These are phyloP conservation scores for Thumatha senex DNA, from an alignment of 2,888 invertebrate species.

Conservation along the genomic window DNA sequence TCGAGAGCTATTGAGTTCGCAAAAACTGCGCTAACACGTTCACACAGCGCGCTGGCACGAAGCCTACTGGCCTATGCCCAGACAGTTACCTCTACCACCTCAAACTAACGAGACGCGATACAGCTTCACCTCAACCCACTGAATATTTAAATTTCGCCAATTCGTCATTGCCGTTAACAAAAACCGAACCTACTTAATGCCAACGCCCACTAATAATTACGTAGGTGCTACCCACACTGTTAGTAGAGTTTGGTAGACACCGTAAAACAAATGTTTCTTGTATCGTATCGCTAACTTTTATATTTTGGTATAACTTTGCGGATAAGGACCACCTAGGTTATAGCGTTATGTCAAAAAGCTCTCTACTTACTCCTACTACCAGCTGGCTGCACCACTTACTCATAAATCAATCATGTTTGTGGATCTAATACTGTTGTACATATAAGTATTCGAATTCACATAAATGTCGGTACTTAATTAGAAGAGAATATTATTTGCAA, in stretches of 20 bases:
- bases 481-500: background rate
- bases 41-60: slow-evolving; percentile 57
- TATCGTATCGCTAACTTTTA: slow-evolving; percentile 9
- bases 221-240: slow-evolving; percentile 62
- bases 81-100: slow-evolving; percentile 27
- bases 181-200: slow-evolving; percentile 72
- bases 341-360: too few species aligned
- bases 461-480: background rate
- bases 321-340: background rate
- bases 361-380: too few species aligned
- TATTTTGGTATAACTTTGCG: background rate
- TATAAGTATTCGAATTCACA: too few species aligned
- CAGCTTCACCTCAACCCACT: slow-evolving; percentile 56
- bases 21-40: slow-evolving; percentile 58
- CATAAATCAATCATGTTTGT: slow-evolving; percentile 15
- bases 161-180: slow-evolving; percentile 73
- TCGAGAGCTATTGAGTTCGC: slow-evolving; percentile 58
- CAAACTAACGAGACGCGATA: slow-evolving; percentile 44
- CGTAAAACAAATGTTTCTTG: slow-evolving; percentile 37
- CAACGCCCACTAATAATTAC: slow-evolving; percentile 68
- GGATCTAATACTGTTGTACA: slow-evolving; percentile 1
- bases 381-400: slow-evolving; percentile 6
- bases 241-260: slow-evolving; percentile 30
- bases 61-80: slow-evolving; percentile 56
- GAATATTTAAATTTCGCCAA: slow-evolving; percentile 70